Evolutionary conservation across 2,113 vertebrate genomes (phyloP), one percentile per base, ranked within the genome.

Genomic region (Gnathochromis pfefferi): DNA sequence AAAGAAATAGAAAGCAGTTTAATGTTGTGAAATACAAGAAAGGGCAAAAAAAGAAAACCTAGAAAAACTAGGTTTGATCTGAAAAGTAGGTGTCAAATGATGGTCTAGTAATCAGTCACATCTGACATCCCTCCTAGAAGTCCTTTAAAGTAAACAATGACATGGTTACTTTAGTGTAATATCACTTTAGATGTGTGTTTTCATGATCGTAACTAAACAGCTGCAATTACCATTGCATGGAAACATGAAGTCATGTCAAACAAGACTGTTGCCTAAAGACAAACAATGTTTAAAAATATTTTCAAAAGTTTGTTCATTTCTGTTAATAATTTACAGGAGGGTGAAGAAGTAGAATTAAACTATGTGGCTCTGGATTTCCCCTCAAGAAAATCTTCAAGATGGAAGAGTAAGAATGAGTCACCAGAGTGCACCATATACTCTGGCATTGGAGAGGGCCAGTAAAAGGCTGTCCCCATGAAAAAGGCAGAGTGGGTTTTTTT

Each of bases 351-450:
- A 2, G 60, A 16, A 19, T 0, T 89, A n/a, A 91, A 94, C 68
- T 94, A 95, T 0, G 90, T 49, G 4, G 85, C 86, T 0, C 83
- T 95, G 80, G 42, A 89, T 53, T 94, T 95, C 73, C 5, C 63
- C 7, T 28, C 85, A 38, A 89, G 86, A 85, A 82, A 81, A 73
- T 9, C 54, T 21, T 57, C 78, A 57, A 58, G 80, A 84, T 21
- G n/a, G 54, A 81, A 33, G 9, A 83, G 13, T 6, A 90, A 26
- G 11, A 90, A 35, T 2, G 91, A 31, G 7, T 5, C 26, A 1
- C 9, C 11, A 14, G 47, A 82, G 6, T 45, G 88, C 1, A 80
- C 80, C 31, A 26, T 88, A 3, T 94, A 93, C 78, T 80, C 93
- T 4, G 7, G 4, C 49, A 80, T 49, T 2, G 70, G 54, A 26